Conservation (phyloP, 2,888 invertebrate genomes). For the Idaea biselata region DNA sequence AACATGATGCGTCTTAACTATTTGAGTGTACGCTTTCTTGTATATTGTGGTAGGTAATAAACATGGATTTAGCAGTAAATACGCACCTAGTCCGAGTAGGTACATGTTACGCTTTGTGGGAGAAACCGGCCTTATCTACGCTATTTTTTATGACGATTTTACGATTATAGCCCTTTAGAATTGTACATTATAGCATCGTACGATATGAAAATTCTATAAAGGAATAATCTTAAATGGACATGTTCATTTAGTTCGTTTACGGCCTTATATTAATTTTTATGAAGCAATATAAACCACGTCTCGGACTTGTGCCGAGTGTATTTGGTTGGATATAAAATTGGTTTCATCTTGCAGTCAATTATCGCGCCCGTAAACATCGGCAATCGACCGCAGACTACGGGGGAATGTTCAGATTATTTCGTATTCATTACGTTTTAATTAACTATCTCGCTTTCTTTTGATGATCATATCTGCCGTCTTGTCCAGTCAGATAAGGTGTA, state of each 20-base stretch:
- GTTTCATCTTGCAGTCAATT: slow-evolving; percentile 12
- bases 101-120: slow-evolving; percentile 58
- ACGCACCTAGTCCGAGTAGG: slow-evolving; percentile 40
- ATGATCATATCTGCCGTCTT: neutral
- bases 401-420: neutral
- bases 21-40: slow-evolving; percentile 24
- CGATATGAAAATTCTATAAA: slow-evolving; percentile 76
- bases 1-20: no score
- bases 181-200: slow-evolving; percentile 68
- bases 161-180: slow-evolving; percentile 75
- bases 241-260: slow-evolving; percentile 68
- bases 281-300: slow-evolving; percentile 24
- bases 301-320: slow-evolving; percentile 26
- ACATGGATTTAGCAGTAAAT: slow-evolving; percentile 44
- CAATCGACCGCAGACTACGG: neutral
- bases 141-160: slow-evolving; percentile 68
- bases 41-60: slow-evolving; percentile 48
- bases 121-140: slow-evolving; percentile 67
- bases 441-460: neutral
- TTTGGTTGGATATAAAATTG: slow-evolving; percentile 21
- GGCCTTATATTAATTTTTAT: slow-evolving; percentile 60
- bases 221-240: slow-evolving; percentile 72
- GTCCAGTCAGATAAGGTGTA: no score
- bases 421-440: neutral
- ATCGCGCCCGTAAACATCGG: slow-evolving; percentile 7